Evolutionary conservation across 1,140 invertebrate genomes (phyloP).

Genomic region (Rhynchophorus ferrugineus): DNA sequence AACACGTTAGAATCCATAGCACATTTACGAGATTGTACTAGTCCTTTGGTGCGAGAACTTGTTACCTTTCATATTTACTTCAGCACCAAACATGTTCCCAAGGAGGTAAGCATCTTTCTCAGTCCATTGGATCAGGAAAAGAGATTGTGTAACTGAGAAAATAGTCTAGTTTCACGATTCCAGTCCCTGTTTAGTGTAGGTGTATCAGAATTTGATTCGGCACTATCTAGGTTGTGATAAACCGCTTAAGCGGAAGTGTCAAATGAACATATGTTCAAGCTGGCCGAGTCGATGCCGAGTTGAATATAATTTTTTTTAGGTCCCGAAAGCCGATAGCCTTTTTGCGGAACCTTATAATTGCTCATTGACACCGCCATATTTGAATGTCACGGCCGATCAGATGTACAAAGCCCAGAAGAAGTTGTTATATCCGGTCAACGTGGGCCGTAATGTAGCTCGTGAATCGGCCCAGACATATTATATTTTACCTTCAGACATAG

Average conservation of each 20-base stretch:
- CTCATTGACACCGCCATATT: conserved; percentile 57
- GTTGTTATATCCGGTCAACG: conserved; percentile 80
- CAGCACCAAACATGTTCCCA: conserved; percentile 74
- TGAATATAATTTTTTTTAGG: conserved; percentile 51
- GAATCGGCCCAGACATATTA: conserved; percentile 75
- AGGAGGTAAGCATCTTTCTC: conserved; percentile 56
- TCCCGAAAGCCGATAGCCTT: conserved; percentile 55
- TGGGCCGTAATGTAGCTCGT: conserved; percentile 76
- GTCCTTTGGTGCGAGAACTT: conserved; percentile 58
- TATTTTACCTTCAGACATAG: conserved; percentile 80
- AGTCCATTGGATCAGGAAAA: no score
- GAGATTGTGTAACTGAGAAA: no score
- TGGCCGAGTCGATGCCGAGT: no score
- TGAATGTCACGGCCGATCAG: conserved; percentile 52
- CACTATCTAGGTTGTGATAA: no score
- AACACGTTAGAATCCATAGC: conserved; percentile 59
- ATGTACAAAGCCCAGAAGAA: conserved; percentile 75
- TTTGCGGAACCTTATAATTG: conserved; percentile 61
- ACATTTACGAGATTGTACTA: conserved; percentile 59
- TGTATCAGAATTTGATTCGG: no score
- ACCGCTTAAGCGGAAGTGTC: no score
- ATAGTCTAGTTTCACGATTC: no score
- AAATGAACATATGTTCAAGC: no score
- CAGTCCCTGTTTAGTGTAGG: no score
- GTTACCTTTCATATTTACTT: conserved; percentile 85